Conservation (phyloP, 2,888 invertebrate species). For the Chrysotoxum bicinctum region DNA sequence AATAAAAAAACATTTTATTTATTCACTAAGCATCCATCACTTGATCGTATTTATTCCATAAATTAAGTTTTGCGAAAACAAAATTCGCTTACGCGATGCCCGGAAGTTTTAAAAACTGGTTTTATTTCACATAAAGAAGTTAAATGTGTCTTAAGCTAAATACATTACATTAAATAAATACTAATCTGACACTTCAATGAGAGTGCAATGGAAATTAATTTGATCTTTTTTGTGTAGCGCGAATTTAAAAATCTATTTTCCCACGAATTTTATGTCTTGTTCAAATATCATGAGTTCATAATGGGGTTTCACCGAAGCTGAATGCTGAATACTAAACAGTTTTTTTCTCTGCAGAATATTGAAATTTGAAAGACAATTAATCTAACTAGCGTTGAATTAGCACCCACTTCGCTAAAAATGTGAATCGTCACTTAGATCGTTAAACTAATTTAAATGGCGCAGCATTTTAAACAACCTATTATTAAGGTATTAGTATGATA, state of each 20-base stretch:
- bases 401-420: not conserved
- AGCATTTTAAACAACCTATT: no score
- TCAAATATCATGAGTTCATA: not conserved
- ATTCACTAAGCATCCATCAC: not conserved
- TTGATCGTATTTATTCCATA: not conserved
- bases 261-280: not conserved
- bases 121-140: not conserved
- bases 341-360: not conserved
- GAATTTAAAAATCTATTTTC: not conserved
- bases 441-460: no score
- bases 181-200: not conserved
- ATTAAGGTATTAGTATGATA: no score
- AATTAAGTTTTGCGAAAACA: not conserved
- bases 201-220: not conserved
- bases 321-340: not conserved
- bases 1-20: not conserved
- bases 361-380: not conserved
- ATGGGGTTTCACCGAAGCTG: not conserved
- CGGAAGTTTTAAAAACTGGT: not conserved
- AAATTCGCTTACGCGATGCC: not conserved
- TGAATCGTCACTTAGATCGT: no score
- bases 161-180: no score
- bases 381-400: not conserved
- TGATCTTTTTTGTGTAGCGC: not conserved
- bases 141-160: not conserved